These are phyloP conservation scores for Cryptops parisi DNA, from an alignment of 2,888 invertebrate species.

Conservation along the genomic window DNA sequence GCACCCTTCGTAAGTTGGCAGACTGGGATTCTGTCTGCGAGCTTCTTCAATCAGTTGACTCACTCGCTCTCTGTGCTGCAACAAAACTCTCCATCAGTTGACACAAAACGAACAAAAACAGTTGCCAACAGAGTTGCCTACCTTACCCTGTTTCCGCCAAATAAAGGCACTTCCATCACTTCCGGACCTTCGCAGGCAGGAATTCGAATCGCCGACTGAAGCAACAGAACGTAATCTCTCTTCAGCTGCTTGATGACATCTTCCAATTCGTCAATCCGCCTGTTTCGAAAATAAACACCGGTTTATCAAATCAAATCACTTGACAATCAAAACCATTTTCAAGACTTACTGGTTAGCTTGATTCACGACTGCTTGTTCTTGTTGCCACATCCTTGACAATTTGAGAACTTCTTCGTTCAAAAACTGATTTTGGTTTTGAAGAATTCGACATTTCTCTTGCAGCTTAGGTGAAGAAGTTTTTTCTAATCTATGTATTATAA, in stretches of 20 bases:
- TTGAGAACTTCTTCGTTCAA: constrained; percentile 37
- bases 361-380: constrained; percentile 27
- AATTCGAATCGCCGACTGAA: constrained; percentile 35
- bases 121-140: not conserved
- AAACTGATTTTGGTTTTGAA: constrained; percentile 36
- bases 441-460: constrained; percentile 21
- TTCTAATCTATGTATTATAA: too few species aligned
- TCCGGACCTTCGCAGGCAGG: constrained; percentile 35
- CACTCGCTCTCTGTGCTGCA: constrained; percentile 35
- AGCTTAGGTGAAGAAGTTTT: too few species aligned
- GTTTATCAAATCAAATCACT: too few species aligned
- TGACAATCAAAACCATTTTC: too few species aligned
- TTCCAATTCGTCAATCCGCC: constrained; percentile 22
- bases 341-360: constrained; percentile 28
- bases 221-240: constrained; percentile 35
- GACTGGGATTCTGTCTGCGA: constrained; percentile 34
- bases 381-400: constrained; percentile 30
- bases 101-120: not conserved
- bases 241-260: constrained; percentile 34
- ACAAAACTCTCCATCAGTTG: constrained; percentile 1
- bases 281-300: too few species aligned
- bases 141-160: constrained; percentile 35
- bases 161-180: constrained; percentile 34
- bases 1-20: constrained; percentile 37
- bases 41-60: constrained; percentile 34